phyloP scores from a whole-genome alignment of 2,797 vertebrate genomes.

The Glyptemys insculpta region DNA sequence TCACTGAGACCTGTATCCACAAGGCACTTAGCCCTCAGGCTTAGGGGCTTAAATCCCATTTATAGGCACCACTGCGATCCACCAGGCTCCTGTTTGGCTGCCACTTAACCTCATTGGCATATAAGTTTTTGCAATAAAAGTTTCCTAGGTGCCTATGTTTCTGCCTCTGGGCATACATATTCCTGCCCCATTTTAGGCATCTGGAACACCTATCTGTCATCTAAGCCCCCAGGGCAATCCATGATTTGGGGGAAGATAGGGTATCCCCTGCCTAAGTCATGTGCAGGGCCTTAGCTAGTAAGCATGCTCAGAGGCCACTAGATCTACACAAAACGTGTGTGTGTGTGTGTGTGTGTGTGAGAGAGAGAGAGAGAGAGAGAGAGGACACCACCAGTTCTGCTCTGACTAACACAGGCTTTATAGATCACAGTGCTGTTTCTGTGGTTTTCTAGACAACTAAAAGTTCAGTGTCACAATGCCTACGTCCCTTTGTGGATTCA shows the following conservation, averaged over 20 bases:
- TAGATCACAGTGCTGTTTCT: too few species aligned
- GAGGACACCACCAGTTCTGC: too few species aligned
- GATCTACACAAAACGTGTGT: too few species aligned
- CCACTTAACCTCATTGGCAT: neutral
- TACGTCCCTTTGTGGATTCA: neutral
- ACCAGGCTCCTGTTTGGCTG: neutral
- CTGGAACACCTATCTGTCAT: neutral
- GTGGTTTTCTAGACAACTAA: too few species aligned
- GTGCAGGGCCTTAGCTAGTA: neutral
- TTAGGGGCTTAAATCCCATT: neutral
- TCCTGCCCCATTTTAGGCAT: neutral
- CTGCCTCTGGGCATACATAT: neutral
- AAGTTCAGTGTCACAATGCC: neutral
- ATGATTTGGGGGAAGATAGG: neutral
- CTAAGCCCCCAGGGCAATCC: neutral
- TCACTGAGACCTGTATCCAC: neutral
- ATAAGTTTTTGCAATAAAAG: neutral
- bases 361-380: too few species aligned
- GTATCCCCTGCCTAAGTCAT: neutral
- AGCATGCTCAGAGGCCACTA: too few species aligned
- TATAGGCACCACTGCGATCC: neutral
- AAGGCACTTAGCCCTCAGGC: neutral
- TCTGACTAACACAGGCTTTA: too few species aligned
- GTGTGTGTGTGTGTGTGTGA: too few species aligned
- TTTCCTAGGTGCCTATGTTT: neutral